A percentile compares a stretch with the other conserved stretches of the same genome.
Conservation (phyloP, 2,797 vertebrate genomes). For the Anomalospiza imberbis region DNA sequence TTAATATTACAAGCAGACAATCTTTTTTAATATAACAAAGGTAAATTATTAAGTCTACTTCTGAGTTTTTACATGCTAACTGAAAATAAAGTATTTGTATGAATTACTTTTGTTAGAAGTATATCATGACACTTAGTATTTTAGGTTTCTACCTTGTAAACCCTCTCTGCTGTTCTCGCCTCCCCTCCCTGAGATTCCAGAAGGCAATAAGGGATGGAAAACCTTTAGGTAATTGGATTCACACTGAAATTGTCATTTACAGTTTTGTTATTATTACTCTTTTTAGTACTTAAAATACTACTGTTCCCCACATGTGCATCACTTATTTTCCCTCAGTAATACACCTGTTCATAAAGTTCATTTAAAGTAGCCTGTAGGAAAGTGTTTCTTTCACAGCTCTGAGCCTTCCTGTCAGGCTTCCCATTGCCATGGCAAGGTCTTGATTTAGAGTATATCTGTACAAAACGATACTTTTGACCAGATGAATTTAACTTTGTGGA, state of each 20-base stretch:
- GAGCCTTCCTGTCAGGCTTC: conserved; percentile 18
- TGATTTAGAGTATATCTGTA: conserved; percentile 56
- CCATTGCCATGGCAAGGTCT: conserved; percentile 53
- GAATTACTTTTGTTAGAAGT: conserved; percentile 25
- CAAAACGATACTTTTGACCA: conserved; percentile 60
- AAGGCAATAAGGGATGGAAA: conserved; percentile 51
- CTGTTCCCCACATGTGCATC: background rate
- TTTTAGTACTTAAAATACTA: background rate
- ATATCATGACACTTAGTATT: conserved; percentile 4
- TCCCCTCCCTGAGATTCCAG: background rate
- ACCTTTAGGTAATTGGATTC: conserved; percentile 11
- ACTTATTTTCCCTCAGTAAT: background rate
- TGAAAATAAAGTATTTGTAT: conserved; percentile 53
- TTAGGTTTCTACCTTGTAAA: background rate
- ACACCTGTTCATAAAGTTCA: conserved; percentile 1
- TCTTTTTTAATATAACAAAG: conserved; percentile 71
- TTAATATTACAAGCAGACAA: conserved; percentile 80
- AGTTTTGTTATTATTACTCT: background rate
- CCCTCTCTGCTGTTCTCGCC: background rate
- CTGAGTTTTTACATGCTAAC: conserved; percentile 57
- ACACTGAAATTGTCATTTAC: background rate
- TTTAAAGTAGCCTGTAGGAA: conserved; percentile 37
- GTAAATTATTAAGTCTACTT: conserved; percentile 59
- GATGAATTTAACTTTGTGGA: conserved; percentile 53
- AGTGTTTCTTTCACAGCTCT: conserved; percentile 30